Percentiles rank a stretch among this genome's conserved stretches.
These are phyloP conservation scores for Myripristis jacobus DNA, from an alignment of 2,797 vertebrate species.

Conservation along the genomic window DNA sequence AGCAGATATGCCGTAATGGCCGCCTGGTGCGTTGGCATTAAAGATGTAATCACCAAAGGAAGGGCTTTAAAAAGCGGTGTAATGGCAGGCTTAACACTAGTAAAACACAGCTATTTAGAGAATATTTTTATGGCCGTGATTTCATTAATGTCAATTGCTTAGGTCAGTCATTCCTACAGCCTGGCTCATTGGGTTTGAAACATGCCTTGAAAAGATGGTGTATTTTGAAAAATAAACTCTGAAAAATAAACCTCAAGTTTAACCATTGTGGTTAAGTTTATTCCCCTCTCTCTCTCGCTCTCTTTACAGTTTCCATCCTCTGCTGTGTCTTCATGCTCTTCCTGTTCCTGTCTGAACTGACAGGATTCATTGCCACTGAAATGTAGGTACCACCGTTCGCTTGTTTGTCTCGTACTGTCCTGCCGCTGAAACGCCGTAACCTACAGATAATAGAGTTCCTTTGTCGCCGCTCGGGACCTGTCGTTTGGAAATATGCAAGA, in stretches of 20 bases:
- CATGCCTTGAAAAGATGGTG: constrained; percentile 30
- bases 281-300: constrained; percentile 69
- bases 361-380: constrained; percentile 98
- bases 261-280: constrained; percentile 13
- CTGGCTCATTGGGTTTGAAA: constrained; percentile 46
- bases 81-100: constrained; percentile 56
- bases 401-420: constrained; percentile 27
- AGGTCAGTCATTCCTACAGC: constrained; percentile 57
- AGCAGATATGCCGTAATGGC: constrained; percentile 68
- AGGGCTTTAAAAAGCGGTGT: constrained; percentile 62
- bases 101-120: constrained; percentile 66
- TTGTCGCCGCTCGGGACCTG: constrained; percentile 24
- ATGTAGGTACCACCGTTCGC: constrained; percentile 87
- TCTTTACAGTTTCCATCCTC: constrained; percentile 94
- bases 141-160: constrained; percentile 65
- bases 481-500: constrained; percentile 25
- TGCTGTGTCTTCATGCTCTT: constrained; percentile 99
- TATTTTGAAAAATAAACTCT: constrained; percentile 34
- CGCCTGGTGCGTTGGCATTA: constrained; percentile 62
- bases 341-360: constrained; percentile 98
- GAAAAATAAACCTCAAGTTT: constrained; percentile 7
- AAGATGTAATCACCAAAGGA: constrained; percentile 67
- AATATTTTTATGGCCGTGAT: constrained; percentile 52
- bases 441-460: not conserved
- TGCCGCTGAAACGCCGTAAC: constrained; percentile 1